Conservation (phyloP, 1,140 invertebrate genomes). For the Drosophila insularis region DNA sequence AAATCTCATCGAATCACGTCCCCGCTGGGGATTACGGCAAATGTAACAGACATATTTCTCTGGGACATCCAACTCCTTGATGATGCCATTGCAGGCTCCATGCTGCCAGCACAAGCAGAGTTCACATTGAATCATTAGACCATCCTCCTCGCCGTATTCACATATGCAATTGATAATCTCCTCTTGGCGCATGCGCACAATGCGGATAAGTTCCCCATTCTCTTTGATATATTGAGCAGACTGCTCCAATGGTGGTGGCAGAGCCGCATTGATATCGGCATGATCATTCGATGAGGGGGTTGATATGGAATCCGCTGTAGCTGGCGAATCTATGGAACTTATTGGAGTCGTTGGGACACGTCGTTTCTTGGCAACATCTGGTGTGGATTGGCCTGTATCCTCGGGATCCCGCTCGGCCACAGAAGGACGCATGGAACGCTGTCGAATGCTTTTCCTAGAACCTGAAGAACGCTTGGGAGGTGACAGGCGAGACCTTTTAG, state of each 20-base stretch:
- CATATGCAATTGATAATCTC: conserved; percentile 95
- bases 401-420: conserved; percentile 44
- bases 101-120: conserved; percentile 97
- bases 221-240: conserved; percentile 83
- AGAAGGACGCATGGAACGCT: conserved; percentile 58
- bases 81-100: conserved; percentile 92
- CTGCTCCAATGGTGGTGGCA: conserved; percentile 41
- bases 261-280: conserved; percentile 61
- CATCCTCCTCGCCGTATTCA: conserved; percentile 92
- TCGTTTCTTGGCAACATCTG: conserved; percentile 50
- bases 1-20: conserved; percentile 88
- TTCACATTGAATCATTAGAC: conserved; percentile 97
- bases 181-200: conserved; percentile 87
- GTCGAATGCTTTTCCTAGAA: conserved; percentile 71
- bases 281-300: conserved; percentile 59
- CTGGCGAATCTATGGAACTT: conserved; percentile 51
- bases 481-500: conserved; percentile 59
- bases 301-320: conserved; percentile 55
- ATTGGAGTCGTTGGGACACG: conserved; percentile 50
- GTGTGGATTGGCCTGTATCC: conserved; percentile 50
- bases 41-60: conserved; percentile 95
- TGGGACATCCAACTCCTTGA: conserved; percentile 90
- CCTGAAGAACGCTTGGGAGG: conserved; percentile 55
- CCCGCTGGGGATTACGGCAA: conserved; percentile 90
- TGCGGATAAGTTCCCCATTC: conserved; percentile 86